Percentiles rank a stretch among this genome's conserved stretches.
phyloP scores from a whole-genome alignment of 1,140 invertebrate genomes.

The Meteorus sp. region DNA sequence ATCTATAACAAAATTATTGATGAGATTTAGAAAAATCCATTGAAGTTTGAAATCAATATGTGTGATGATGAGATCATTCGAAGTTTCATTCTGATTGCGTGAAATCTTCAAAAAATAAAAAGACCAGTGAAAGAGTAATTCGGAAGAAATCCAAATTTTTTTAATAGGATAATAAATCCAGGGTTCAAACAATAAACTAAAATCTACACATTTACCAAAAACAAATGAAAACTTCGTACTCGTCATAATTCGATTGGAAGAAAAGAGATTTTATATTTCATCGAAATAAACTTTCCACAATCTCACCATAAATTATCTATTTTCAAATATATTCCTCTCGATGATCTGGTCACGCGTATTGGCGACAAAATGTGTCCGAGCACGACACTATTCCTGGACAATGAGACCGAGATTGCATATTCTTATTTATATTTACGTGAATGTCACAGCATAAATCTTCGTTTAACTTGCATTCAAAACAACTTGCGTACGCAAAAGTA shows the following conservation, averaged over 20 bases:
- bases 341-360: background rate
- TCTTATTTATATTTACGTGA: conserved; percentile 58
- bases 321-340: background rate
- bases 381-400: conserved; percentile 36
- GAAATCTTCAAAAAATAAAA: too few relatives aligned
- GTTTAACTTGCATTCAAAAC: conserved; percentile 55
- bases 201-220: too few relatives aligned
- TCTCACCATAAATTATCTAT: background rate
- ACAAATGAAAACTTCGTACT: too few relatives aligned
- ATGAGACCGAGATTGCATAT: conserved; percentile 54
- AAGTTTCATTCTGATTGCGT: too few relatives aligned
- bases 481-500: background rate
- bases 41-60: too few relatives aligned
- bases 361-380: background rate
- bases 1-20: too few relatives aligned
- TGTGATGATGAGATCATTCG: too few relatives aligned
- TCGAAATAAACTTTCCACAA: background rate
- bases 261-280: background rate
- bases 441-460: conserved; percentile 57
- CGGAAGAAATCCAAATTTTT: too few relatives aligned
- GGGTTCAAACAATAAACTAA: too few relatives aligned
- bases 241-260: background rate
- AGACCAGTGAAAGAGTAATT: too few relatives aligned
- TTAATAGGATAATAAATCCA: too few relatives aligned
- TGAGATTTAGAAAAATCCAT: too few relatives aligned